Conservation (phyloP, 2,888 invertebrate species). For the Nomada fucata region DNA sequence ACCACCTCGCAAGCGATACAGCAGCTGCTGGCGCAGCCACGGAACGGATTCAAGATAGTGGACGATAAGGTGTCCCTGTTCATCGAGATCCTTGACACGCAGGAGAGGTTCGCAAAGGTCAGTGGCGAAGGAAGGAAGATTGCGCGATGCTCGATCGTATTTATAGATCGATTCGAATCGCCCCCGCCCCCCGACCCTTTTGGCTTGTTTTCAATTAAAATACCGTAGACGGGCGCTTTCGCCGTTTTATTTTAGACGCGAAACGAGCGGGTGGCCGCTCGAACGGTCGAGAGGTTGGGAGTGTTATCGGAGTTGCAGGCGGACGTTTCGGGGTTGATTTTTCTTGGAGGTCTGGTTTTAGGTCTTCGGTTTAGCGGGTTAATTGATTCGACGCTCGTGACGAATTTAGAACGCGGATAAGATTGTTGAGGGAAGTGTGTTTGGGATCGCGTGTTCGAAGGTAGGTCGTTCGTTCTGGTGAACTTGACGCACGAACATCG, state of each 20-base stretch:
- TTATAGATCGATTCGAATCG: constrained; percentile 42
- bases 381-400: constrained; percentile 17
- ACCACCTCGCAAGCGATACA: constrained; percentile 89
- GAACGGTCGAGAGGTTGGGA: neutral
- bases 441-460: neutral
- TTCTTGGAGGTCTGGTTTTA: neutral
- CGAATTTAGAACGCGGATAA: constrained; percentile 2
- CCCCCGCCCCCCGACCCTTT: neutral
- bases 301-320: neutral
- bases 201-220: constrained; percentile 29
- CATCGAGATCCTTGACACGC: constrained; percentile 93
- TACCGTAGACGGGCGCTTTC: constrained; percentile 14
- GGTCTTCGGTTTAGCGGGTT: constrained; percentile 15
- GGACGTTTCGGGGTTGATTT: constrained; percentile 7
- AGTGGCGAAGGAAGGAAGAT: constrained; percentile 67
- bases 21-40: constrained; percentile 88
- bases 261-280: neutral
- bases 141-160: constrained; percentile 52
- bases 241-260: constrained; percentile 38
- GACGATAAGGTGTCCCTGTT: constrained; percentile 92
- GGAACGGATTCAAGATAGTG: constrained; percentile 91
- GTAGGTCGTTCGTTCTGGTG: neutral
- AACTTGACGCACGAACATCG: neutral
- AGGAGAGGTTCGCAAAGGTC: constrained; percentile 93
- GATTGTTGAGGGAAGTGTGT: neutral